phyloP scores from a whole-genome alignment of 2,888 invertebrate species.

The Zaprionus bogoriensis region DNA sequence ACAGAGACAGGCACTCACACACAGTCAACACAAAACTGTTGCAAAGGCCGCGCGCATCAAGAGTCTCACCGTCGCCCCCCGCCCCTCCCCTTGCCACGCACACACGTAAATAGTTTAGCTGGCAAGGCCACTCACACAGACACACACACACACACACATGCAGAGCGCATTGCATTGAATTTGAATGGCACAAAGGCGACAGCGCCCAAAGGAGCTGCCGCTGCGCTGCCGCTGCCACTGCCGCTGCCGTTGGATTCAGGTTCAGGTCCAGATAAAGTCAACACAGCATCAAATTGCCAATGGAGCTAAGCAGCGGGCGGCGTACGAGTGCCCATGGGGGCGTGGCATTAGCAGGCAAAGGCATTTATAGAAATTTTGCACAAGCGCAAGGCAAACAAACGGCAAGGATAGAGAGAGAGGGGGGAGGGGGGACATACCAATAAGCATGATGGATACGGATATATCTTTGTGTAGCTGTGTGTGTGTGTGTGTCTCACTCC shows the following conservation, averaged over 20 bases:
- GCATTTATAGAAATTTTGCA: slow-evolving; percentile 66
- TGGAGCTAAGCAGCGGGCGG: slow-evolving; percentile 17
- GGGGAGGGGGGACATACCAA: slow-evolving; percentile 20
- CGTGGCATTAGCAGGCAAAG: slow-evolving; percentile 18
- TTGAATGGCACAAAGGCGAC: slow-evolving; percentile 58
- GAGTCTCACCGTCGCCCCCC: no score
- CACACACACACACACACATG: slow-evolving; percentile 14
- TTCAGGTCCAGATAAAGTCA: slow-evolving; percentile 60
- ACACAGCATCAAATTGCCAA: slow-evolving; percentile 64
- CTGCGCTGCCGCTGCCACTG: background rate
- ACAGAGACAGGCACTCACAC: slow-evolving; percentile 13
- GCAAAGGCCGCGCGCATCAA: slow-evolving; percentile 46
- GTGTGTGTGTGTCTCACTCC: background rate
- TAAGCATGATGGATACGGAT: slow-evolving; percentile 64
- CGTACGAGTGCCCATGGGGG: background rate
- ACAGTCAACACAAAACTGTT: slow-evolving; percentile 41
- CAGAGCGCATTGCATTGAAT: slow-evolving; percentile 62
- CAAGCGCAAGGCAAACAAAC: slow-evolving; percentile 47
- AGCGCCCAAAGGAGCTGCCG: slow-evolving; percentile 17
- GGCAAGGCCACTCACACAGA: slow-evolving; percentile 32
- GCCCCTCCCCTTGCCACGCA: background rate
- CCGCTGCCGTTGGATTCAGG: background rate
- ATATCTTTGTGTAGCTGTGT: slow-evolving; percentile 6
- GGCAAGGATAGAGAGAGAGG: slow-evolving; percentile 14
- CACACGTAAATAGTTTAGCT: slow-evolving; percentile 63